phyloP scores from a whole-genome alignment of 1,140 invertebrate genomes.

The Spodoptera frugiperda region DNA sequence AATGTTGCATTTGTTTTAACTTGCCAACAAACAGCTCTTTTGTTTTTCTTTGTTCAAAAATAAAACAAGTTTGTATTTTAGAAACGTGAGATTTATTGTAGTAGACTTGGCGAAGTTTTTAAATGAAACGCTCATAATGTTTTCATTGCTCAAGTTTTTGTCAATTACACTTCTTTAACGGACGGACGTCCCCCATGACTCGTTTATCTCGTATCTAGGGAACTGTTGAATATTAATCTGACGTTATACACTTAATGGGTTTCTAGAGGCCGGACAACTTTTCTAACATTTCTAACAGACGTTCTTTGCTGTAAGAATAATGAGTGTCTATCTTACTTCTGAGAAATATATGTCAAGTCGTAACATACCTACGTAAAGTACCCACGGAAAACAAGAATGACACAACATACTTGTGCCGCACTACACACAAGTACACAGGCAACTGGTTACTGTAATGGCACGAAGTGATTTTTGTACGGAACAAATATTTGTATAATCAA shows the following conservation, averaged over 20 bases:
- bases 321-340: neutral
- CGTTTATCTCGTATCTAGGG: neutral
- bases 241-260: neutral
- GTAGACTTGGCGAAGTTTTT: slow-evolving; percentile 4
- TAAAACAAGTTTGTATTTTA: neutral
- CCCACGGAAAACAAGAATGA: too few species aligned
- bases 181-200: neutral
- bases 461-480: too few species aligned
- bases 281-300: neutral
- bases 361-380: too few species aligned
- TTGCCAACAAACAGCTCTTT: slow-evolving; percentile 19
- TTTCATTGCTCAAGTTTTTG: slow-evolving; percentile 19
- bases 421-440: too few species aligned
- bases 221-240: neutral
- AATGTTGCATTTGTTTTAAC: slow-evolving; percentile 33
- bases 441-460: too few species aligned
- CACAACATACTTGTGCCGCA: too few species aligned
- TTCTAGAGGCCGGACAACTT: neutral
- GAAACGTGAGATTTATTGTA: slow-evolving; percentile 28
- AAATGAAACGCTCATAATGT: slow-evolving; percentile 13
- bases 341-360: too few species aligned
- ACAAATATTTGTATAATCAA: too few species aligned
- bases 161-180: slow-evolving; percentile 1
- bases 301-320: neutral
- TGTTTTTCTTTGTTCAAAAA: slow-evolving; percentile 12